Evolutionary conservation across 2,888 invertebrate genomes (phyloP).

Genomic region (Tetanocera ferruginea): DNA sequence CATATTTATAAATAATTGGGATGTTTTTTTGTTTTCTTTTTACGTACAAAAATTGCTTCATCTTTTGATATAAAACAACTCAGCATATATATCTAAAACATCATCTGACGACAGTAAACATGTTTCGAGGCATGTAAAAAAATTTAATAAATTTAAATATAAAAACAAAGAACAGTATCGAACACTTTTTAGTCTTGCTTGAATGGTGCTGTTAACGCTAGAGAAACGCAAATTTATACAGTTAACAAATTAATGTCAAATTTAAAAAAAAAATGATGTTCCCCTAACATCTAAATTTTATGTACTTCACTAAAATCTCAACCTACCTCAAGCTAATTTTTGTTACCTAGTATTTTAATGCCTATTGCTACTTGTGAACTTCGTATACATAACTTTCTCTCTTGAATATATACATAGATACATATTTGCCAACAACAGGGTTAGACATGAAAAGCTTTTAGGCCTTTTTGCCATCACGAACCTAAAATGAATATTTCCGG

Average conservation of each 20-base stretch:
- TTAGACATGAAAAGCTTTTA: not conserved
- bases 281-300: not conserved
- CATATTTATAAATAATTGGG: not conserved
- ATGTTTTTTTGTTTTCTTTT: not conserved
- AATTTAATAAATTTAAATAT: too few relatives aligned
- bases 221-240: not conserved
- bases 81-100: too few relatives aligned
- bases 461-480: too few relatives aligned
- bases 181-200: too few relatives aligned
- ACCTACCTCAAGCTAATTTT: constrained; percentile 66
- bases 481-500: too few relatives aligned
- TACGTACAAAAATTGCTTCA: too few relatives aligned
- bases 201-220: too few relatives aligned
- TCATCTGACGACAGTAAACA: too few relatives aligned
- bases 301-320: constrained; percentile 55
- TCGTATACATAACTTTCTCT: constrained; percentile 12
- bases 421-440: constrained; percentile 8
- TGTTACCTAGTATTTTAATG: constrained; percentile 34
- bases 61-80: too few relatives aligned
- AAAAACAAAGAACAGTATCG: too few relatives aligned
- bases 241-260: not conserved
- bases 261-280: not conserved
- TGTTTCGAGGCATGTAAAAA: too few relatives aligned
- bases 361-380: not conserved
- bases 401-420: not conserved